phyloP scores from a whole-genome alignment of 2,888 invertebrate species.

The Chaetoderma sp. region DNA sequence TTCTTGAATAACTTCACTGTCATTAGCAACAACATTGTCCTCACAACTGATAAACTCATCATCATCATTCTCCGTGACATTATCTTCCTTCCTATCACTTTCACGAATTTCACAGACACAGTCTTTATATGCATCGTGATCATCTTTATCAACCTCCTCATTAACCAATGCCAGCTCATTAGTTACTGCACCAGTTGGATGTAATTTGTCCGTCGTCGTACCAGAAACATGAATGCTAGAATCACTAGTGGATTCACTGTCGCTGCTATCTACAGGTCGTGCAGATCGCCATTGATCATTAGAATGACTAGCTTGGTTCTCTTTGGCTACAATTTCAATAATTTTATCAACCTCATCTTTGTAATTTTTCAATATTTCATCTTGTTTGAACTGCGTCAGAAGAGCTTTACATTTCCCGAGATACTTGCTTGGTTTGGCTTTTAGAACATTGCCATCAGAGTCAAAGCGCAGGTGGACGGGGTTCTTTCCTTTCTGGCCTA shows the following conservation, averaged over 20 bases:
- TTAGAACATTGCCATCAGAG: slow-evolving; percentile 45
- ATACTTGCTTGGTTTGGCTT: slow-evolving; percentile 35
- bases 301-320: too few species aligned
- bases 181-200: not conserved
- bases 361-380: not conserved
- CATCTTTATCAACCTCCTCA: not conserved
- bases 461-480: slow-evolving; percentile 51
- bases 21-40: not conserved
- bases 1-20: not conserved
- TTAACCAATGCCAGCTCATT: not conserved
- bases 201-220: too few species aligned
- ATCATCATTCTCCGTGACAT: not conserved
- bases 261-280: too few species aligned
- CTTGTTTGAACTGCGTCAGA: slow-evolving; percentile 27
- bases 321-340: too few species aligned
- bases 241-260: too few species aligned
- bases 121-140: not conserved
- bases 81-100: not conserved
- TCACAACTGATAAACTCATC: not conserved
- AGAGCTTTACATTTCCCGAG: slow-evolving; percentile 48
- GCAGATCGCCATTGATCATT: too few species aligned
- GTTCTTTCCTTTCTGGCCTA: slow-evolving; percentile 24
- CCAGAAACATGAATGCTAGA: too few species aligned
- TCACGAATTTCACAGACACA: not conserved
- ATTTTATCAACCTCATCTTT: too few species aligned